Conservation (phyloP, 2,113 vertebrate genomes). For the Ictalurus furcatus region DNA sequence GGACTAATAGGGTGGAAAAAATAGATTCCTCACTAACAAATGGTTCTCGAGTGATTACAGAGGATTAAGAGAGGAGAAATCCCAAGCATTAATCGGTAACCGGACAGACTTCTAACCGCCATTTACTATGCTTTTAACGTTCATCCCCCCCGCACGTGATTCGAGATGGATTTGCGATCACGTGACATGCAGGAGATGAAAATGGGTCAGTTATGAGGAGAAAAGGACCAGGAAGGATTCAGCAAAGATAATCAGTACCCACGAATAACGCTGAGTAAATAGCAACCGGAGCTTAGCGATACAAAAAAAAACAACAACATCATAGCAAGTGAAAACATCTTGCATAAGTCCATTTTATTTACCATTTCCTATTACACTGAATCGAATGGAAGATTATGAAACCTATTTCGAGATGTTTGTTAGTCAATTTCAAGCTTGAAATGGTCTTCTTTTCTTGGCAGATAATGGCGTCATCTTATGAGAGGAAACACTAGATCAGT, state of each 20-base stretch:
- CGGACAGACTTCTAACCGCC: background rate
- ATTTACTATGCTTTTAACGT: background rate
- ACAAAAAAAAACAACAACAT: background rate
- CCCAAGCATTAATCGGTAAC: background rate
- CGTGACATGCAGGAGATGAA: slow-evolving; percentile 49
- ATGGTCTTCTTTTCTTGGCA: background rate
- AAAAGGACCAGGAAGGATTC: slow-evolving; percentile 53
- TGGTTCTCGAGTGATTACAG: slow-evolving; percentile 10
- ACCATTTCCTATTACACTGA: background rate
- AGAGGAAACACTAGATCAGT: too few species aligned
- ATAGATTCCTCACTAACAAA: background rate
- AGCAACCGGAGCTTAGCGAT: slow-evolving; percentile 48
- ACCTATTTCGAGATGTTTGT: background rate
- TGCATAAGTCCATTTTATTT: background rate
- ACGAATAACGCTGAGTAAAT: slow-evolving; percentile 71
- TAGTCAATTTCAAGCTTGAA: background rate
- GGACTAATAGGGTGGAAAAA: background rate
- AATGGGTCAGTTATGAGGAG: slow-evolving; percentile 56
- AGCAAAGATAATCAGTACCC: slow-evolving; percentile 66
- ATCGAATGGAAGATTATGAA: background rate
- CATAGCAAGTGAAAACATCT: background rate
- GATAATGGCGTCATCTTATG: background rate
- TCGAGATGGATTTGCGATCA: background rate
- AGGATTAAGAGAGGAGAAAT: background rate
- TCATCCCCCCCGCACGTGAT: background rate